phyloP scores from a whole-genome alignment of 2,888 invertebrate genomes.

The Chironomus tentans region DNA sequence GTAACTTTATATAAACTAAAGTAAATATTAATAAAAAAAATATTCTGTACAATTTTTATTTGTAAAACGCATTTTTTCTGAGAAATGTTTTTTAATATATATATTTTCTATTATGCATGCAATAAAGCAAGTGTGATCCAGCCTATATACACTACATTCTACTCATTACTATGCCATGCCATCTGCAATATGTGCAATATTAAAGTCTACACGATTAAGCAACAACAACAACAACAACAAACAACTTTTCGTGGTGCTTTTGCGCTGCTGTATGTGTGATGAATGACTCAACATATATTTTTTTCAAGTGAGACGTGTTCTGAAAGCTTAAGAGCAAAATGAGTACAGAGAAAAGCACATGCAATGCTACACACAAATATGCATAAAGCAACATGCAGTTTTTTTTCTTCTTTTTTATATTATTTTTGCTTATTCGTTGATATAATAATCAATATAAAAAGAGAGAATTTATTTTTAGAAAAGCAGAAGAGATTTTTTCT shows the following conservation, averaged over 20 bases:
- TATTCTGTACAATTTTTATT: background rate
- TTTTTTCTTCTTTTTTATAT: background rate
- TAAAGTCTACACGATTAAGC: background rate
- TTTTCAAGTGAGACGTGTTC: background rate
- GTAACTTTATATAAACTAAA: too few relatives aligned
- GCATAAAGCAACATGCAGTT: background rate
- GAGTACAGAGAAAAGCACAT: background rate
- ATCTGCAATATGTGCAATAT: background rate
- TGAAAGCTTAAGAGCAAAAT: background rate
- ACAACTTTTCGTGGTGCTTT: background rate
- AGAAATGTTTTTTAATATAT: background rate
- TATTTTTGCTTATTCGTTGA: background rate
- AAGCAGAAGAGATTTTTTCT: background rate
- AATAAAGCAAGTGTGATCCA: background rate
- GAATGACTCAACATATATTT: background rate
- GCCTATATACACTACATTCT: background rate
- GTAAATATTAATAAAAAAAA: too few relatives aligned
- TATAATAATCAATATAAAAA: background rate
- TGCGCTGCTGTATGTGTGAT: background rate
- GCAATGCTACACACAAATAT: background rate
- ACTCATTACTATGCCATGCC: background rate
- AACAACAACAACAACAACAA: background rate
- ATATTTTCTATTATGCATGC: background rate
- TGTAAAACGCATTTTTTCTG: background rate
- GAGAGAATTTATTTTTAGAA: background rate